phyloP scores from a whole-genome alignment of 2,797 vertebrate genomes.

The Chaetophractus vellerosus region DNA sequence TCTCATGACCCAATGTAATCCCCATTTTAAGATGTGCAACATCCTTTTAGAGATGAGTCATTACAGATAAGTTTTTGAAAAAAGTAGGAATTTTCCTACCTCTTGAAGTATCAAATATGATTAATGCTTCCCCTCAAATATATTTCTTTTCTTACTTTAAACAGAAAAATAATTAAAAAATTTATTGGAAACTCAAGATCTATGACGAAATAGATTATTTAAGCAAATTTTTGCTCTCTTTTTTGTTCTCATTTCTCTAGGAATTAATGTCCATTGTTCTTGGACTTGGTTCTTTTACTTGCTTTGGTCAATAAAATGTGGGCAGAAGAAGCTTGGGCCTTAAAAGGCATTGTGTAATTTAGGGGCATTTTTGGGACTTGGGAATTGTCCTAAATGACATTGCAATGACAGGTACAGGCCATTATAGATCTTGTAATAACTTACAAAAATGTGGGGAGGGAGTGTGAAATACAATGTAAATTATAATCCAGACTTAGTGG shows the following conservation, averaged over 20 bases:
- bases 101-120: background rate
- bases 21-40: background rate
- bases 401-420: too few species aligned
- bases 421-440: too few species aligned
- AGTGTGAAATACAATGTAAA: too few species aligned
- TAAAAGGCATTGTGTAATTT: too few species aligned
- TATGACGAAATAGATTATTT: background rate
- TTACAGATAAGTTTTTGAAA: background rate
- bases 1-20: background rate
- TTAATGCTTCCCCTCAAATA: background rate
- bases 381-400: too few species aligned
- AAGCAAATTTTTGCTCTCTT: background rate
- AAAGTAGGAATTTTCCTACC: background rate
- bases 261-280: background rate
- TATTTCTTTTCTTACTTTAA: background rate
- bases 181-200: background rate
- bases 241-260: background rate
- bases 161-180: background rate
- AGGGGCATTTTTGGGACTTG: too few species aligned
- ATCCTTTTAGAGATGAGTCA: background rate
- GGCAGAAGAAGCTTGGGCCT: background rate
- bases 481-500: too few species aligned
- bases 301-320: background rate
- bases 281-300: background rate
- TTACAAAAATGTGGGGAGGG: too few species aligned